Evolutionary conservation across 1,140 invertebrate species (phyloP), one percentile per base, ranked within the genome.

Genomic region (Metaphire vulgaris): DNA sequence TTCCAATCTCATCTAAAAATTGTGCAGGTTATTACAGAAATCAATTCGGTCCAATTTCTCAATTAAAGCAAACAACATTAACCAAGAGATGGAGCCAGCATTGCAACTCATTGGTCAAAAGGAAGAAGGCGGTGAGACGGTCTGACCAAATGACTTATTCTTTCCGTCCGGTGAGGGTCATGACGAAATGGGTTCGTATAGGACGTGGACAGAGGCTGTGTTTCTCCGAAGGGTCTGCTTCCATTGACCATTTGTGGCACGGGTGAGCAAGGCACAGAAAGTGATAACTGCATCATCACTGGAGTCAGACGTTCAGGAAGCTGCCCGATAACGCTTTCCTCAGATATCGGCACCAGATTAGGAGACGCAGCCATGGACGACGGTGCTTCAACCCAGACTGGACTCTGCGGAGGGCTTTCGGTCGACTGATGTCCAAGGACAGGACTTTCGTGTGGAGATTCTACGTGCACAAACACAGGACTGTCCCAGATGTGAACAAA

Each of bases 401-500:
- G 41, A 21, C 41, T 56, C n/a, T n/a, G n/a, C 41, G 41, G 21
- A 56, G 41, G 41, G 21, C 41, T 56, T 21, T 6, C 6, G 41
- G 41, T 6, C 41, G 21, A 6, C 41, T 56, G 41, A 12, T 56
- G 41, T 12, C 41, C 33, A n/a, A 73, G 41, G 6, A 41, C 72
- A 26, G 72, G 72, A 16, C 72, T 73, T 30, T 73, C 72, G 21
- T 73, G 33, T 1, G 72, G 72, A 1, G 72, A 73, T 1, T 73
- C 72, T 15, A 73, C 72, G 72, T 73, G 72, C 16, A 73, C 72
- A 33, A 73, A 73, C 21, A 73, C 72, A n/a, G 32, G 26, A 26
- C 72, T 73, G 32, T 41, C 72, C 72, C 72, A 73, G 2, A 34
- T 56, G 41, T 56, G 41, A 21, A 21, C 21, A 21, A 56, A 56